A percentile compares a stretch with the other conserved stretches of the same genome.
Evolutionary conservation across 2,113 vertebrate genomes (phyloP).

Genomic region (Shinisaurus crocodilurus): DNA sequence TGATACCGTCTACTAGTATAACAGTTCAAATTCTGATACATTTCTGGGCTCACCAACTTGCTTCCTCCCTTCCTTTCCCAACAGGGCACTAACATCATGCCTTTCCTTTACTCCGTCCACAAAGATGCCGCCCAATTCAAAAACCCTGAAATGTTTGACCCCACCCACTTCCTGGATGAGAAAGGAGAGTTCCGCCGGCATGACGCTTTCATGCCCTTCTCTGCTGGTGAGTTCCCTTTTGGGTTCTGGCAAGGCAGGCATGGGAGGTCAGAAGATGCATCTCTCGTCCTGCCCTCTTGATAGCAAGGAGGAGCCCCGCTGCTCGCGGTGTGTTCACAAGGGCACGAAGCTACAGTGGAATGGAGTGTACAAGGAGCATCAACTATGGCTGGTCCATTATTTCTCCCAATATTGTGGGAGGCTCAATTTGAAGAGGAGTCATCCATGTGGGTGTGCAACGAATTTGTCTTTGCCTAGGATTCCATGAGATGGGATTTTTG

Average conservation of each 20-base stretch:
- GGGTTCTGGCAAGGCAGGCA: background rate
- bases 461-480: no score
- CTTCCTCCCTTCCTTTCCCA: accelerated
- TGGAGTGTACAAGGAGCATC: background rate
- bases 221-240: constrained; percentile 54
- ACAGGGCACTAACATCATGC: constrained; percentile 64
- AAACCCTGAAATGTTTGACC: constrained; percentile 57
- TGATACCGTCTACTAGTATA: no score
- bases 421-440: no score
- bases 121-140: constrained; percentile 64
- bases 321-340: no score
- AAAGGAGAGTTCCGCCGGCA: constrained; percentile 68
- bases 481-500: no score
- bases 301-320: background rate
- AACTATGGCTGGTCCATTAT: no score
- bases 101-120: constrained; percentile 62
- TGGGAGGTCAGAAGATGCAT: background rate
- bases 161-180: constrained; percentile 69
- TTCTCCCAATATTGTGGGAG: no score
- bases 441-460: no score
- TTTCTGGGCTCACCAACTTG: background rate
- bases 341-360: no score
- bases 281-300: background rate
- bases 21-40: background rate
- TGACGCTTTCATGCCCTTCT: constrained; percentile 68